phyloP scores from a whole-genome alignment of 2,888 invertebrate species.

The Psylliodes chrysocephalus region DNA sequence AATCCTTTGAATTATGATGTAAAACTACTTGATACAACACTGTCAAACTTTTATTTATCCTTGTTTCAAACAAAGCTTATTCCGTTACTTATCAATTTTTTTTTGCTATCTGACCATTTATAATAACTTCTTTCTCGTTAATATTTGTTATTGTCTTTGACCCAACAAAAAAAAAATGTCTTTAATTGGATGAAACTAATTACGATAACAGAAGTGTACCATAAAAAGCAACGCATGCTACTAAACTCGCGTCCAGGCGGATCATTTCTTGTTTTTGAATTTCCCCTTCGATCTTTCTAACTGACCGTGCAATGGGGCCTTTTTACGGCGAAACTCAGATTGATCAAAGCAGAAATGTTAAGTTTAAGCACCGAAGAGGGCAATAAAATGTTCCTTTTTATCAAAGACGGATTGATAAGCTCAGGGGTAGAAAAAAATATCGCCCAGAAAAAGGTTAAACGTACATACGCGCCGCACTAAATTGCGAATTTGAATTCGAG shows the following conservation, averaged over 20 bases:
- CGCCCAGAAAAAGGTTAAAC: conserved; percentile 4
- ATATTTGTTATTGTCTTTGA: too few relatives aligned
- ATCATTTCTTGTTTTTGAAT: conserved; percentile 11
- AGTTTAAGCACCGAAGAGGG: conserved; percentile 13
- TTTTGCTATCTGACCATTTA: too few relatives aligned
- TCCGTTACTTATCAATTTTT: too few relatives aligned
- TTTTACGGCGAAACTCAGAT: conserved; percentile 13
- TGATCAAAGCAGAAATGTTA: conserved; percentile 17
- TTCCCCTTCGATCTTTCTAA: conserved; percentile 9
- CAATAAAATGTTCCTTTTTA: conserved; percentile 17
- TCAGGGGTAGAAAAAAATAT: conserved; percentile 8
- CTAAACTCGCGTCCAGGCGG: neutral
- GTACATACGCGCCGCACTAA: neutral
- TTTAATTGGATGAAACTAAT: too few relatives aligned
- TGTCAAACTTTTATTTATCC: too few relatives aligned
- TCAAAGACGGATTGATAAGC: conserved; percentile 12
- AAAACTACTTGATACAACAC: too few relatives aligned
- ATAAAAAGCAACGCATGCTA: neutral
- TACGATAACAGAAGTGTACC: neutral
- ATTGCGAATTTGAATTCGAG: neutral
- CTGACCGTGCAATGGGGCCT: conserved; percentile 9
- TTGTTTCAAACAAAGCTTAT: too few relatives aligned
- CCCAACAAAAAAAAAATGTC: too few relatives aligned
- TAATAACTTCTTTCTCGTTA: too few relatives aligned
- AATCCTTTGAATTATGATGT: too few relatives aligned